Conservation (phyloP, 2,113 vertebrate species). For the Coptodon rendalli region DNA sequence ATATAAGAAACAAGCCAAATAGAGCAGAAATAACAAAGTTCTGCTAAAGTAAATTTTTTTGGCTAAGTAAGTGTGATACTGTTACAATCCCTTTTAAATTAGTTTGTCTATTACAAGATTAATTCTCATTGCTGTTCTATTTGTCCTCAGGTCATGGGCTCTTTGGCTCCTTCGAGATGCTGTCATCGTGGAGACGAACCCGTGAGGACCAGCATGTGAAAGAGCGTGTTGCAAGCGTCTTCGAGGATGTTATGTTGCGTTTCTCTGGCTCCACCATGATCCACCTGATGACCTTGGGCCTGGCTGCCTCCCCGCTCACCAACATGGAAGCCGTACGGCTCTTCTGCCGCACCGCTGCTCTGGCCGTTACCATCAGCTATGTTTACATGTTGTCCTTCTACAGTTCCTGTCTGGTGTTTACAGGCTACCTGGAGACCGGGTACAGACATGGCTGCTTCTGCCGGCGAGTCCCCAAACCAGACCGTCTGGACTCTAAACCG, state of each 20-base stretch:
- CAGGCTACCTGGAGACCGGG: conserved; percentile 96
- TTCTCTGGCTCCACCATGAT: conserved; percentile 96
- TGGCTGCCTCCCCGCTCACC: conserved; percentile 97
- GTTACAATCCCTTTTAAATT: neutral
- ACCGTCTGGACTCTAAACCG: conserved; percentile 89
- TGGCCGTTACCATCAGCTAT: conserved; percentile 93
- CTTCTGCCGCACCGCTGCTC: conserved; percentile 94
- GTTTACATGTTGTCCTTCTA: conserved; percentile 98
- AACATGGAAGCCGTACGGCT: conserved; percentile 98
- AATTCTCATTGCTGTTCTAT: neutral
- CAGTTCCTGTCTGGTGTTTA: conserved; percentile 96
- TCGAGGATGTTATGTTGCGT: conserved; percentile 95
- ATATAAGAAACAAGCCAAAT: neutral
- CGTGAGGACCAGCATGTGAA: conserved; percentile 98
- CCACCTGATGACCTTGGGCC: conserved; percentile 95
- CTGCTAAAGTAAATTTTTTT: fast-evolving
- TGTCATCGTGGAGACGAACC: conserved; percentile 96
- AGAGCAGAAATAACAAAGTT: neutral
- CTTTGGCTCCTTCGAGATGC: conserved; percentile 97
- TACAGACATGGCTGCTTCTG: conserved; percentile 98
- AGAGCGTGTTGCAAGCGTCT: conserved; percentile 93
- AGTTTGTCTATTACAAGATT: neutral
- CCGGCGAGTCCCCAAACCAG: conserved; percentile 91
- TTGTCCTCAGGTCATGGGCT: conserved; percentile 87
- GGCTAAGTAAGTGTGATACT: neutral